A percentile compares a stretch with the other conserved stretches of the same genome.
Evolutionary conservation across 2,888 invertebrate genomes (phyloP).

Genomic region (Exephanes ischioxanthus): DNA sequence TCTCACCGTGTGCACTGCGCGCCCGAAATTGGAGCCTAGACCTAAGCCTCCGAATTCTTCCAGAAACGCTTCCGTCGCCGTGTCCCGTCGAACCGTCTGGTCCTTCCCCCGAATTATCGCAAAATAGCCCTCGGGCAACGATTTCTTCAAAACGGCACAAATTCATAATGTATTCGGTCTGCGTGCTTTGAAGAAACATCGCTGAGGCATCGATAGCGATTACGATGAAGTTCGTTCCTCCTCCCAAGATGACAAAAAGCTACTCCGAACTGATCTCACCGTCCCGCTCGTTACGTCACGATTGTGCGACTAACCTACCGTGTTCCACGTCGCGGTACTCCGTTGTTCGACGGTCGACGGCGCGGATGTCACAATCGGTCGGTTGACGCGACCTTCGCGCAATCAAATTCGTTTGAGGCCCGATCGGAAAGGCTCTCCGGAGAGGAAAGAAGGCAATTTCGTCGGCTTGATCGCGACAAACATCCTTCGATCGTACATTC

Average conservation of each 20-base stretch:
- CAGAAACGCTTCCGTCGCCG: background rate
- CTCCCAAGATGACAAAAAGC: constrained; percentile 13
- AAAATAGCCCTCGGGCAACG: constrained; percentile 18
- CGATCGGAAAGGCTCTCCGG: constrained; percentile 53
- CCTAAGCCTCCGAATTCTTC: background rate
- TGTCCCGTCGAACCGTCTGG: constrained; percentile 6
- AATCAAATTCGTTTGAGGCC: constrained; percentile 81
- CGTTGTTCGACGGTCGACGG: constrained; percentile 71
- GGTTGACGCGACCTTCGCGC: constrained; percentile 80
- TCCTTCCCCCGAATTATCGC: constrained; percentile 1
- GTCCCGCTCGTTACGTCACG: constrained; percentile 78
- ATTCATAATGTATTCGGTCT: constrained; percentile 45
- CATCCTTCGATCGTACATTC: constrained; percentile 13
- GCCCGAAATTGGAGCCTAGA: constrained; percentile 7
- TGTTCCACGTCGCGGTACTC: constrained; percentile 41
- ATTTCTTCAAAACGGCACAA: constrained; percentile 3
- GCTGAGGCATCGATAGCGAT: constrained; percentile 55
- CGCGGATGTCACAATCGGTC: constrained; percentile 63
- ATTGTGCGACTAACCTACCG: constrained; percentile 72
- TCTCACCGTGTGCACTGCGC: background rate
- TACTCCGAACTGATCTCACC: constrained; percentile 38
- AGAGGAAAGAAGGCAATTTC: constrained; percentile 32
- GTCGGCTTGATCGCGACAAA: constrained; percentile 9
- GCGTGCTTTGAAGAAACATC: constrained; percentile 12
- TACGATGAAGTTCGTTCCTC: constrained; percentile 37